Evolutionary conservation across 2,888 invertebrate species (phyloP).

Genomic region (Scaptomyza cyrtandrae): DNA sequence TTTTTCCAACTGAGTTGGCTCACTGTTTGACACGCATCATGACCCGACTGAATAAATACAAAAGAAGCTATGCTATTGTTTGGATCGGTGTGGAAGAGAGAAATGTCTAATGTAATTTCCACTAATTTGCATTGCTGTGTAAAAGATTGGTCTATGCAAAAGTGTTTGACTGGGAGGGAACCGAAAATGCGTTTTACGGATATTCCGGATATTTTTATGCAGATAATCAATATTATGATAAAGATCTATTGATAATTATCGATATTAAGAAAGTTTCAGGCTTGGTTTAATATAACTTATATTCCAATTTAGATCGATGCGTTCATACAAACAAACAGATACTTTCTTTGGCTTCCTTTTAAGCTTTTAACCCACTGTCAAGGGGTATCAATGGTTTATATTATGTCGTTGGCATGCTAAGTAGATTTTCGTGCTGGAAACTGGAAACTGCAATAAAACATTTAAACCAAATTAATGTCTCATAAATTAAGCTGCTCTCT

Average conservation of each 20-base stretch:
- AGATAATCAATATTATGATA: too few species aligned
- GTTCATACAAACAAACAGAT: too few species aligned
- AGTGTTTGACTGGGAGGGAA: neutral
- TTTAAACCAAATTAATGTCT: conserved; percentile 26
- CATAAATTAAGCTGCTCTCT: conserved; percentile 55
- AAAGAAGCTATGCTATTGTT: neutral
- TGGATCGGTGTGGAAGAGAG: neutral
- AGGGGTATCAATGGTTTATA: neutral
- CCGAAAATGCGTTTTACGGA: too few species aligned
- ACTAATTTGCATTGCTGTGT: neutral
- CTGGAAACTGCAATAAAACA: conserved; percentile 43
- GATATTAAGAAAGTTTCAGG: too few species aligned
- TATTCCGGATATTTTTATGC: too few species aligned
- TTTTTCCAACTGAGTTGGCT: neutral
- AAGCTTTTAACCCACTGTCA: neutral
- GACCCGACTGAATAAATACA: conserved; percentile 3
- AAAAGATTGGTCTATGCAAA: neutral
- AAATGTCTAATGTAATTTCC: conserved; percentile 9
- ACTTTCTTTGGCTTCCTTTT: too few species aligned
- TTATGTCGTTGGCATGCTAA: neutral
- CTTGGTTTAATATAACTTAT: too few species aligned
- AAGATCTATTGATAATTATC: too few species aligned
- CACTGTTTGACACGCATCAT: neutral
- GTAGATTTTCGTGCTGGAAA: conserved; percentile 29
- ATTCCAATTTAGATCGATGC: too few species aligned